phyloP scores from a whole-genome alignment of 2,888 invertebrate genomes.

The Brachyopa scutellaris region DNA sequence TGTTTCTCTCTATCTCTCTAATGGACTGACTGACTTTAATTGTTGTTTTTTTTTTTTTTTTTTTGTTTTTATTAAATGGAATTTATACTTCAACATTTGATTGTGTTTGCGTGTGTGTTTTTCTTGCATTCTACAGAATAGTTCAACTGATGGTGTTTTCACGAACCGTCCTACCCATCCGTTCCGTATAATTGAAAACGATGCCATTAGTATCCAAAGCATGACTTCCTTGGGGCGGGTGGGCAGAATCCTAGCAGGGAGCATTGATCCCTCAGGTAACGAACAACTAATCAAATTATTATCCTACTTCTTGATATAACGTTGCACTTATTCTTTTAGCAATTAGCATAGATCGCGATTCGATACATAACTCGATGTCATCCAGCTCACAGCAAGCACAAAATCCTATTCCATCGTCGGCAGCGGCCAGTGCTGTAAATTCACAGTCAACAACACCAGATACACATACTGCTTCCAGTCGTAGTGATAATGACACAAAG shows the following conservation, averaged over 20 bases:
- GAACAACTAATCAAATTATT: background rate
- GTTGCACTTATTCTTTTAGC: too few relatives aligned
- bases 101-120: conserved; percentile 4
- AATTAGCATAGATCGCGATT: conserved; percentile 81
- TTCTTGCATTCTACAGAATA: conserved; percentile 79
- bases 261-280: conserved; percentile 85
- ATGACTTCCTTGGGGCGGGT: conserved; percentile 93
- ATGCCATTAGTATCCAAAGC: conserved; percentile 93
- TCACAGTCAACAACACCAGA: conserved; percentile 71
- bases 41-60: background rate
- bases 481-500: conserved; percentile 69
- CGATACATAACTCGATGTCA: conserved; percentile 76
- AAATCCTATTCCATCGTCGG: conserved; percentile 72
- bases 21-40: too few relatives aligned
- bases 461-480: conserved; percentile 68
- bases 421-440: conserved; percentile 70
- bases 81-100: background rate
- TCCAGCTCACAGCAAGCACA: conserved; percentile 77
- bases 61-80: background rate
- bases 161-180: conserved; percentile 88
- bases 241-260: conserved; percentile 89
- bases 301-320: too few relatives aligned
- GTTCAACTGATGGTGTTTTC: conserved; percentile 89
- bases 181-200: conserved; percentile 93
- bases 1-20: conserved; percentile 52